Evolutionary conservation across 2,888 invertebrate species (phyloP).

Genomic region (Achlya flavicornis): DNA sequence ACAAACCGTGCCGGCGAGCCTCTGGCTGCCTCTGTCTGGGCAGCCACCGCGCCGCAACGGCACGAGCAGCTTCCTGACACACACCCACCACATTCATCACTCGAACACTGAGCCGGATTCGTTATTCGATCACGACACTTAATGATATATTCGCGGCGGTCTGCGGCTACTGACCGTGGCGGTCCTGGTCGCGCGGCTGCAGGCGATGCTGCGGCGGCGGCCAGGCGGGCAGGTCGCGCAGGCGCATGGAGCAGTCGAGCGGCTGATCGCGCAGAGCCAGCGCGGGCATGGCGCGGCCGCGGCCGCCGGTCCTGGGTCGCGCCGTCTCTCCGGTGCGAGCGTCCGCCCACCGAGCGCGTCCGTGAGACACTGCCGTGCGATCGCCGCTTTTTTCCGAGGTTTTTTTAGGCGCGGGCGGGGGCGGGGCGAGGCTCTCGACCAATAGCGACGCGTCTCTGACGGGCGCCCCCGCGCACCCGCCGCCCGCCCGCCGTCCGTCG

Average conservation of each 20-base stretch:
- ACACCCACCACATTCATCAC: slow-evolving; percentile 15
- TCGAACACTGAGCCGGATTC: slow-evolving; percentile 18
- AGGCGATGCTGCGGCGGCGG: slow-evolving; percentile 64
- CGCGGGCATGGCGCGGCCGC: slow-evolving; percentile 86
- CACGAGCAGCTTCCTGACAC: not conserved
- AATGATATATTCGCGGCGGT: slow-evolving; percentile 14
- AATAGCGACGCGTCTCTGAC: slow-evolving; percentile 53
- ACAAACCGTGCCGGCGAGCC: slow-evolving; percentile 3
- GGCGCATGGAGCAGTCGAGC: slow-evolving; percentile 89
- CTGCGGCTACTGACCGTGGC: slow-evolving; percentile 67
- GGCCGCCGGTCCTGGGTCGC: slow-evolving; percentile 82
- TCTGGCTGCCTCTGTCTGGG: not conserved
- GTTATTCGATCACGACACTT: slow-evolving; percentile 12
- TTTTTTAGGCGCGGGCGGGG: slow-evolving; percentile 70
- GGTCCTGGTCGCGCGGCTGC: slow-evolving; percentile 44
- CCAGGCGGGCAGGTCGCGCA: slow-evolving; percentile 76
- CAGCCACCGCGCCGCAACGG: not conserved
- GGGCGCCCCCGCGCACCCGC: slow-evolving; percentile 41
- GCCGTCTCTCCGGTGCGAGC: slow-evolving; percentile 69
- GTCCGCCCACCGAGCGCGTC: slow-evolving; percentile 75
- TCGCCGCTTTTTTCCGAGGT: slow-evolving; percentile 66
- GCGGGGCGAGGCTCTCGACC: slow-evolving; percentile 69
- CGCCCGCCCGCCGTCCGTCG: slow-evolving; percentile 43
- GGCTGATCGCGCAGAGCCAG: slow-evolving; percentile 86
- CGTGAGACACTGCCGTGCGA: slow-evolving; percentile 76